Conservation (phyloP, 2,797 vertebrate species). For the Thamnophis elegans region DNA sequence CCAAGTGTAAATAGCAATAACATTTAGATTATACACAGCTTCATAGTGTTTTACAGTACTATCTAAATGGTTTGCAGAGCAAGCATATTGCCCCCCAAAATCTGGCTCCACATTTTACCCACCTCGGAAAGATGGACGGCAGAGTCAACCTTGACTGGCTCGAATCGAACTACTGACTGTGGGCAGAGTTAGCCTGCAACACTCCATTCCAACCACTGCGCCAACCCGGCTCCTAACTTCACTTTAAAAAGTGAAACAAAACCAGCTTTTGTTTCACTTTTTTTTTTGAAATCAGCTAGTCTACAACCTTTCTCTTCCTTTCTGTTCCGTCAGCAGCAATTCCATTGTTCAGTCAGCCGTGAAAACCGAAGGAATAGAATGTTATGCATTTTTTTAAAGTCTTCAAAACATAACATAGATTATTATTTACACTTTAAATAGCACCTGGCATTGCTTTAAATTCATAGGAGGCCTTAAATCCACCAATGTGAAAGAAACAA, state of each 20-base stretch:
- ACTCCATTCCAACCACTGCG: not conserved
- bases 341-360: not conserved
- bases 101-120: not conserved
- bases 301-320: not conserved
- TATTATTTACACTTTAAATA: conserved; percentile 2
- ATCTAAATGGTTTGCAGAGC: too few relatives aligned
- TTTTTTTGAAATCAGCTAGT: not conserved
- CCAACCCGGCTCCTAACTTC: not conserved
- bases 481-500: not conserved
- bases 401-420: not conserved
- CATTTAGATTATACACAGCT: too few relatives aligned
- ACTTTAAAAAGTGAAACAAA: not conserved
- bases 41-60: too few relatives aligned
- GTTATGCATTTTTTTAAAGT: not conserved
- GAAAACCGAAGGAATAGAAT: not conserved
- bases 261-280: not conserved
- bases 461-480: not conserved
- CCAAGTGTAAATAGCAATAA: not conserved
- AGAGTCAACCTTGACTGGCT: not conserved
- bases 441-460: not conserved
- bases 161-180: not conserved
- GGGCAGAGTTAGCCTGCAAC: not conserved
- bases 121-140: not conserved
- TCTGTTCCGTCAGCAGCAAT: not conserved
- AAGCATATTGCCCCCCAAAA: too few relatives aligned